Base-by-base conservation (phyloP, 2,888 invertebrate species). In the Diaphora mendica region DNA sequence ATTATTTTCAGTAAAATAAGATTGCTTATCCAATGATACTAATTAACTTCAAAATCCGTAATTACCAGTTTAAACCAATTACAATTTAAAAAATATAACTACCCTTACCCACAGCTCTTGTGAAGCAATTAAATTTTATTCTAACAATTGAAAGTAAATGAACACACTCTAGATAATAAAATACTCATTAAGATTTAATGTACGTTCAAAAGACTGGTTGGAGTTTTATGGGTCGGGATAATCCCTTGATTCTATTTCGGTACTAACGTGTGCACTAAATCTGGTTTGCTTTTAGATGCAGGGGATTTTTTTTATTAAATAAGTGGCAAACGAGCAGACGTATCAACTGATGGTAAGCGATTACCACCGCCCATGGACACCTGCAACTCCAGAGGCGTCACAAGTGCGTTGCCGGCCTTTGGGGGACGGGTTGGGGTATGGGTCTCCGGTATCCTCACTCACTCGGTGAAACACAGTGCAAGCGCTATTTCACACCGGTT, bases 151-250 rank as follows among this genome's bases (percentile, higher is more conserved):
- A 20, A 67, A 48, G 30, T 44, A 44, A 44, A 42, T 44, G 66
- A 30, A 48, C 20, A 33, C 33, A 48, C 48, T 30, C 33, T 9
- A 20, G n/a, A n/a, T 68, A 68, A 68, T 68, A 20, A 51, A 55
- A 35, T 39, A 5, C 23, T 68, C 55, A 55, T 68, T 23, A 68
- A 68, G n/a, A 55, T 68, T 68, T 68, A 35, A 68, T 17, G 68
- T 55, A 20, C 17, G 30, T 39, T 33, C 33, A 35, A 55, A 30
- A 48, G 15, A 26, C 44, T 67, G 23, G 26, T 67, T 55, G 55
- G 51, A 15, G 39, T 51, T 68, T 68, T 39, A 68, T 68, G 55
- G n/a, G 9, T 48, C 68, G 9, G n/a, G 13, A 35, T 68, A 39
- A 68, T 26, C 55, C 15, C 51, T 48, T 55, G 15, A 51, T 35